Percentiles rank a stretch among this genome's conserved stretches.
Conservation (phyloP, 2,113 vertebrate genomes). For the Chamaetylas fuelleborni region DNA sequence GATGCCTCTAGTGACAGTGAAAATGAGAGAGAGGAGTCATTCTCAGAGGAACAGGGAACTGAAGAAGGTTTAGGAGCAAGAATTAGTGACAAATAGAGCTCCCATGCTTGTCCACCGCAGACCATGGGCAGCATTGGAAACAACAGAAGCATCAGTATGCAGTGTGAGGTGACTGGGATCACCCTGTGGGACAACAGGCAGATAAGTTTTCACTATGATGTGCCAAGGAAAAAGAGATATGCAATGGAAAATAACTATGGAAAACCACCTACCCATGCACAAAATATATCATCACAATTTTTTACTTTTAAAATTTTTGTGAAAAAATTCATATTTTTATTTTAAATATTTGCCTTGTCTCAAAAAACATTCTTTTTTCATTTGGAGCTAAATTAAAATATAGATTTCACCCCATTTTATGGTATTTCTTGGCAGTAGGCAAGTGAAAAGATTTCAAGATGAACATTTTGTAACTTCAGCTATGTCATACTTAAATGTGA, state of each 20-base stretch:
- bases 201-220: background rate
- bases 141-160: background rate
- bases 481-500: background rate
- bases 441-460: background rate
- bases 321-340: background rate
- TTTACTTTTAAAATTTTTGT: background rate
- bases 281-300: background rate
- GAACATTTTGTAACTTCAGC: background rate
- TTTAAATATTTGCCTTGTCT: background rate
- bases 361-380: fast-evolving
- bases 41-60: background rate
- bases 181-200: background rate
- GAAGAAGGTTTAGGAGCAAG: background rate
- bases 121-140: background rate
- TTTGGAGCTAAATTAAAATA: background rate
- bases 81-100: background rate
- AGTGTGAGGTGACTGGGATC: background rate
- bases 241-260: background rate
- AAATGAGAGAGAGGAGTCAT: background rate
- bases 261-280: background rate
- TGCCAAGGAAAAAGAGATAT: background rate
- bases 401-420: background rate
- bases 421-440: background rate
- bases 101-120: background rate
- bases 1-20: background rate